Base-by-base conservation (phyloP, 1,140 invertebrate species). In the Drosophila watanabei region DNA sequence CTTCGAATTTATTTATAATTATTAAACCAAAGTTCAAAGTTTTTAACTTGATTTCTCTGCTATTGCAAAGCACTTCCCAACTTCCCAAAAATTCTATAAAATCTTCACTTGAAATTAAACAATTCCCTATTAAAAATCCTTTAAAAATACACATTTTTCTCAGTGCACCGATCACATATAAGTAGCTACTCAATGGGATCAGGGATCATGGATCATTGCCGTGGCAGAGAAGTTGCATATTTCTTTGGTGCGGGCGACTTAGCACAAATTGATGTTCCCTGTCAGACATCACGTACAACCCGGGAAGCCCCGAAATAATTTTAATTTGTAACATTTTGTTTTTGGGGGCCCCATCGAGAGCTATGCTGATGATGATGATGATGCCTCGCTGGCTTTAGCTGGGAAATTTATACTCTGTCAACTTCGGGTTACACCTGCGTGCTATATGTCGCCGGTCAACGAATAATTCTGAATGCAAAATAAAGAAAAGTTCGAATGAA, bases 251-350 rank as follows among this genome's bases (percentile, higher is more conserved):
- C 69, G 62, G 49, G 18, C 62, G 65, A 64, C 80, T 88, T 87
- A 88, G 64, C 70, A 51, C 66, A 85, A 85, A 88, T 88, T 88
- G 81, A 88, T 89, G 85, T 79, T 58, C 59, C 54, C 73, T 88
- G 85, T 81, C 85, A 85, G 62, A 43, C 64, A 69, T 62, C 68
- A 71, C 62, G 48, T 54, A 65, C 54, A 52, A 52, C 35, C 63
- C 48, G 59, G 59, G 54, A 41, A 33, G 37, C 58, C 63, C 63
- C 48, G 39, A 48, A 63, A 54, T 65, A 64, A 60, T 60, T 70
- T 71, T 61, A 81, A 87, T 88, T 80, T 83, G 77, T 84, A 52
- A 41, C 48, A 81, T 66, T 82, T 79, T 75, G 57, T 71, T 49
- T 57, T 57, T n/a, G 35, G 33, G 33, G 48, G 18, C 11, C 56